Evolutionary conservation across 2,888 invertebrate genomes (phyloP), one percentile per base, ranked within the genome.

Genomic region (Ormyrus pomaceus): DNA sequence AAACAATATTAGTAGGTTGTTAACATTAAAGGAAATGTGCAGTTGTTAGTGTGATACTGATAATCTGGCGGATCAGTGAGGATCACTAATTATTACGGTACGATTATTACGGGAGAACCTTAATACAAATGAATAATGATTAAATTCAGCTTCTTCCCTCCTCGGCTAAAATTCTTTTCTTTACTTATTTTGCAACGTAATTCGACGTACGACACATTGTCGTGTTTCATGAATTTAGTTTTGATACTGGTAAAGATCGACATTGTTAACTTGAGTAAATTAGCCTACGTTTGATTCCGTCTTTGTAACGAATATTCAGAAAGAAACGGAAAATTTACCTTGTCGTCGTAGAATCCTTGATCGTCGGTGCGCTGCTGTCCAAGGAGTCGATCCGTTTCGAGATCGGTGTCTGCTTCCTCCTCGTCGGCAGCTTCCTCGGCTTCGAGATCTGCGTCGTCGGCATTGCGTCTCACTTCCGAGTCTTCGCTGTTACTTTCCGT

Each of bases 351-450:
- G 91, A 97, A 97, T 80, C 97, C 96, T 90, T 96, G 96, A 90
- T 97, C 97, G 86, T 97, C 97, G n/a, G 97, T 95, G 84, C 97
- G 93, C 91, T 98, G 98, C 89, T 98, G 98, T 19, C 98, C 98
- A 81, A 99, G 93, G 82, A 99, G 92, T 86, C 98, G 93, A 91
- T 99, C 99, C n/a, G 99, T 99, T 92, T 99, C 99, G 85, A 98
- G 94, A 91, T 99, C 99, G 0, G 99, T 99, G 88, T 99, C 99
- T 48, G 98, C 97, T 91, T 97, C 97, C 89, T 95, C 96, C 56
- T 90, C 90, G 56, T 89, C 89, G 3, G 88, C 88, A 9, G 87
- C 87, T 48, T 89, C 88, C 75, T 90, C 90, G 73, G 87, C 86
- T 61, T 90, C 91, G 59, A 89, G 87, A 19, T 89, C 91, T 2